Conservation (phyloP, 2,888 invertebrate species). For the Stenolophus ochropezus region DNA sequence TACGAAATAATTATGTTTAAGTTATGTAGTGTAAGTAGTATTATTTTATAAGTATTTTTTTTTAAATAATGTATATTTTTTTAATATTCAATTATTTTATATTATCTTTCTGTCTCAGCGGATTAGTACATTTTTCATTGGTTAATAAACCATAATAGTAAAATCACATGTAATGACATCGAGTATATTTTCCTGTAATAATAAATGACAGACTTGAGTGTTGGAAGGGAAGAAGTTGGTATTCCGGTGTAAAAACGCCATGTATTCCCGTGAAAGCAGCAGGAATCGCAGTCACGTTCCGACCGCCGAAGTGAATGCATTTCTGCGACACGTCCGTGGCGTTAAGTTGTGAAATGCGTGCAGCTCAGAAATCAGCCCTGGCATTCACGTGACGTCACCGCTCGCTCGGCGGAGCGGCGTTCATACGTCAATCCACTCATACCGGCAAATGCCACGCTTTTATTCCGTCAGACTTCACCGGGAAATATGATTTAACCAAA, state of each 20-base stretch:
- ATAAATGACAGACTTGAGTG: not conserved
- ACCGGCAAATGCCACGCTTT: not conserved
- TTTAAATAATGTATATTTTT: no score
- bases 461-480: not conserved
- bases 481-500: not conserved
- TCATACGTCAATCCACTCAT: not conserved
- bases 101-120: no score
- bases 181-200: no score
- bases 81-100: no score
- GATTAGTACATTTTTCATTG: no score
- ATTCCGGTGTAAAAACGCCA: not conserved
- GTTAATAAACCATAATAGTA: no score
- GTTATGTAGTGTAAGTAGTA: no score
- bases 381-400: conserved; percentile 31
- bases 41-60: no score
- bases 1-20: no score
- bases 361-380: conserved; percentile 31
- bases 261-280: not conserved
- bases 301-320: conserved; percentile 43
- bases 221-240: not conserved
- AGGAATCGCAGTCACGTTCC: conserved; percentile 23
- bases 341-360: conserved; percentile 43
- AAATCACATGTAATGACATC: no score
- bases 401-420: not conserved
- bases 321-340: conserved; percentile 33